These are phyloP conservation scores for Palaemon carinicauda DNA, from an alignment of 1,140 invertebrate species.

Conservation along the genomic window DNA sequence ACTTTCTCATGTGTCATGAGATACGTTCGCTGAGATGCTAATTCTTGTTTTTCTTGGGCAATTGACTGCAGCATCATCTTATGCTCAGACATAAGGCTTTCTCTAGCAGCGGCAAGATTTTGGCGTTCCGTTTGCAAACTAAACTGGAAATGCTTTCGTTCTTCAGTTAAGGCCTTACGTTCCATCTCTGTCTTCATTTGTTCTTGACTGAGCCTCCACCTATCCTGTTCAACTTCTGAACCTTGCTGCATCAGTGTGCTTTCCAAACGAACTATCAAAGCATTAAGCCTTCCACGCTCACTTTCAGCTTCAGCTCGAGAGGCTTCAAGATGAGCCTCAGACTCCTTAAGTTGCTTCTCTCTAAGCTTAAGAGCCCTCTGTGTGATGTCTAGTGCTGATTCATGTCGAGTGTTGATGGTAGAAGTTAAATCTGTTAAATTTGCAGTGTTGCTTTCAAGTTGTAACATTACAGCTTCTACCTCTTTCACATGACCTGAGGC, in stretches of 20 bases:
- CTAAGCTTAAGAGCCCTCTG: conserved; percentile 45
- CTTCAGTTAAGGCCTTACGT: conserved; percentile 18
- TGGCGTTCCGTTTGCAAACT: conserved; percentile 24
- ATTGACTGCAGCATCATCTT: conserved; percentile 19
- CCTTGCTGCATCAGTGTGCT: conserved; percentile 31
- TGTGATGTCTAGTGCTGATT: conserved; percentile 30
- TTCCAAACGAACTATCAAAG: conserved; percentile 17
- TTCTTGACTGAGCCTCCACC: conserved; percentile 27
- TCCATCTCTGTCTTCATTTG: conserved; percentile 34
- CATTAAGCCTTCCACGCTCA: conserved; percentile 21
- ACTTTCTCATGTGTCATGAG: background rate
- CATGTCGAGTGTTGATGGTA: conserved; percentile 26
- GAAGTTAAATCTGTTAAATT: conserved; percentile 25
- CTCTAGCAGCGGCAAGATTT: conserved; percentile 21
- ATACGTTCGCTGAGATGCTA: background rate
- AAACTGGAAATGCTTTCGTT: conserved; percentile 25
- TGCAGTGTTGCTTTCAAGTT: conserved; percentile 36
- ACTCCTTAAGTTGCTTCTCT: conserved; percentile 34
- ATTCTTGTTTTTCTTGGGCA: conserved; percentile 22
- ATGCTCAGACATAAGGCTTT: conserved; percentile 26
- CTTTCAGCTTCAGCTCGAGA: conserved; percentile 25
- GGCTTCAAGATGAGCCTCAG: conserved; percentile 19
- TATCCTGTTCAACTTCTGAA: conserved; percentile 40
- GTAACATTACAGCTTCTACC: conserved; percentile 33
- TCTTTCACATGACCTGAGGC: conserved; percentile 41